Evolutionary conservation across 2,888 invertebrate species (phyloP).

Genomic region (Hedya salicella): DNA sequence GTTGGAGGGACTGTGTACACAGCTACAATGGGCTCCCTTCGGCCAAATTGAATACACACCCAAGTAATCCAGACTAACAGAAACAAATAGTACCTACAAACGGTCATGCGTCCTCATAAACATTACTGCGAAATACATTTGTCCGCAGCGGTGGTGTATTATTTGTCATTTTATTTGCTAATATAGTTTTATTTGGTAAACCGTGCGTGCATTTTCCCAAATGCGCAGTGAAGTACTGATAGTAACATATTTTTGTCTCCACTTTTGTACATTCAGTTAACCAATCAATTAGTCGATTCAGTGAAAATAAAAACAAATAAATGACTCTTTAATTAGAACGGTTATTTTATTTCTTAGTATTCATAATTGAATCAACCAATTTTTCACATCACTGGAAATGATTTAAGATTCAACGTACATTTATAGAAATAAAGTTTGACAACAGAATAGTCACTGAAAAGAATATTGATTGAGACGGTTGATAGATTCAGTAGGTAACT

Average conservation of each 20-base stretch:
- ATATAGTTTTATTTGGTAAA: not conserved
- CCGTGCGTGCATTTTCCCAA: too few species aligned
- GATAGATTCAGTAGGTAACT: too few species aligned
- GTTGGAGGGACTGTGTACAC: conserved; percentile 54
- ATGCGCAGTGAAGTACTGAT: too few species aligned
- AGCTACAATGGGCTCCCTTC: conserved; percentile 40
- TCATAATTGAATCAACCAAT: too few species aligned
- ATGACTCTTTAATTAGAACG: not conserved
- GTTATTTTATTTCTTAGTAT: too few species aligned
- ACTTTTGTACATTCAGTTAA: too few species aligned
- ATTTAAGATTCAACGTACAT: too few species aligned
- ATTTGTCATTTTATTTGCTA: not conserved
- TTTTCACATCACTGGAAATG: too few species aligned
- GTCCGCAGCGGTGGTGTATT: not conserved
- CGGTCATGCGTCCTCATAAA: conserved; percentile 39
- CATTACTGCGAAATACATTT: conserved; percentile 3
- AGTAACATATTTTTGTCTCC: too few species aligned
- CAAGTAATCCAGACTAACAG: conserved; percentile 45
- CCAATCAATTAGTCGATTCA: not conserved
- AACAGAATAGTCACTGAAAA: too few species aligned
- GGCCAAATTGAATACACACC: conserved; percentile 48
- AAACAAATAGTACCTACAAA: conserved; percentile 43
- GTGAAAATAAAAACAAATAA: not conserved
- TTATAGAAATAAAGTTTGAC: too few species aligned
- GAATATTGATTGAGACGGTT: too few species aligned